Evolutionary conservation across 2,113 vertebrate species (phyloP).

Genomic region (Syrrhaptes paradoxus): DNA sequence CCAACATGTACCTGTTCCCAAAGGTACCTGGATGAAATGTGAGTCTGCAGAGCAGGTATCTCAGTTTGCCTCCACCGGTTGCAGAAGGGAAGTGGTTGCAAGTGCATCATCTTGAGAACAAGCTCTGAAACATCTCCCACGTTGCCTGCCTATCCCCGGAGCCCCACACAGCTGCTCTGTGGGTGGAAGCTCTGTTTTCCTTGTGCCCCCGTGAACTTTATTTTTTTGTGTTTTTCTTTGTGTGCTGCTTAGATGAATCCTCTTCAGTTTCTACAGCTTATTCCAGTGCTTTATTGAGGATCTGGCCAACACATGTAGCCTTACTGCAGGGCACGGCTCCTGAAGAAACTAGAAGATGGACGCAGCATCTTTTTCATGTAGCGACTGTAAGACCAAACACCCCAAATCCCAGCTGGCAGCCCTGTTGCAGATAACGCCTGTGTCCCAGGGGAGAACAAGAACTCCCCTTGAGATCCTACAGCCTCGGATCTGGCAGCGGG

Average conservation of each 20-base stretch:
- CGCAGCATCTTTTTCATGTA: neutral
- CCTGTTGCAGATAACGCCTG: fast-evolving
- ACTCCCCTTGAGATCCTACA: neutral
- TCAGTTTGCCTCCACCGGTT: neutral
- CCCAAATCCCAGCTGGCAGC: neutral
- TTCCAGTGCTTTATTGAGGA: conserved; percentile 9
- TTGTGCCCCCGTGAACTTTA: conserved; percentile 31
- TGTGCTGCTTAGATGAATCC: conserved; percentile 16
- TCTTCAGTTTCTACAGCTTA: conserved; percentile 19
- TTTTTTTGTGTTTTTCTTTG: conserved; percentile 33
- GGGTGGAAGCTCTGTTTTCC: conserved; percentile 46
- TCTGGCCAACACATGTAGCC: neutral
- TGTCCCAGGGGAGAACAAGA: neutral
- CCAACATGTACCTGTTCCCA: neutral
- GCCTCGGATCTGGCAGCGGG: neutral
- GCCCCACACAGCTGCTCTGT: conserved; percentile 39
- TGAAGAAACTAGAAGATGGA: neutral
- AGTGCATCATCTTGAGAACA: neutral
- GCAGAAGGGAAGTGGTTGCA: neutral
- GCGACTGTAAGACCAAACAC: neutral
- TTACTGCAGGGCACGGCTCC: neutral
- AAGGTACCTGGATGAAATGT: neutral
- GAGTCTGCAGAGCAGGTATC: neutral
- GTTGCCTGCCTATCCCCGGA: conserved; percentile 7
- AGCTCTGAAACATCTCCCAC: conserved; percentile 42